These are phyloP conservation scores for Sebastes reedi DNA, from an alignment of 2,797 vertebrate species.

Conservation along the genomic window DNA sequence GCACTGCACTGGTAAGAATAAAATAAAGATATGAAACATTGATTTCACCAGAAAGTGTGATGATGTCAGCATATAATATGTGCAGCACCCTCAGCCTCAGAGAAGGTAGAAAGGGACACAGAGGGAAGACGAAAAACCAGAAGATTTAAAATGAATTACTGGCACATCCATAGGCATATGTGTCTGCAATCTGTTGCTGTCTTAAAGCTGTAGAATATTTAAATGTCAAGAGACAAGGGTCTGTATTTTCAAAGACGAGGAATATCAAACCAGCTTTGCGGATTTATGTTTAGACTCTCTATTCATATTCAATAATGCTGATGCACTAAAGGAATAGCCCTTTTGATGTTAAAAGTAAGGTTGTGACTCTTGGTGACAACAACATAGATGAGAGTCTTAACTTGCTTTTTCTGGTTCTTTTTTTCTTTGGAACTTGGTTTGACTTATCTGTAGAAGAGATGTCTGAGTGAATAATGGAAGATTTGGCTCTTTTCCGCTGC, in stretches of 20 bases:
- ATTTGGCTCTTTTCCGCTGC: neutral
- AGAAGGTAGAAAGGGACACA: neutral
- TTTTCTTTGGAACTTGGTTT: neutral
- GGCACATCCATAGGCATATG: neutral
- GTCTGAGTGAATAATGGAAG: neutral
- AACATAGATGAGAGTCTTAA: neutral
- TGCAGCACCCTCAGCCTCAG: neutral
- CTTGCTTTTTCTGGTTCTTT: neutral
- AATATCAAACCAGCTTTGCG: neutral
- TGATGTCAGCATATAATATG: neutral
- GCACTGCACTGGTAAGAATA: neutral
- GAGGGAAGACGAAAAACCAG: neutral
- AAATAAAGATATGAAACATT: neutral
- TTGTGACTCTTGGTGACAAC: neutral
- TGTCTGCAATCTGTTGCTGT: neutral
- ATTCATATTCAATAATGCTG: constrained; percentile 6
- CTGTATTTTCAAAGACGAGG: neutral
- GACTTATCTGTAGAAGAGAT: neutral
- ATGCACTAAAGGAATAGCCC: neutral
- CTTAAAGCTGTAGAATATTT: neutral
- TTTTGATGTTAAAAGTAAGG: neutral
- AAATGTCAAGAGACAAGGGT: neutral
- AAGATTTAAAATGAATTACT: neutral
- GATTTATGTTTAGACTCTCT: constrained; percentile 1
- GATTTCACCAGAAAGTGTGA: neutral